Conservation (phyloP, 2,888 invertebrate genomes). For the Sesia bembeciformis region DNA sequence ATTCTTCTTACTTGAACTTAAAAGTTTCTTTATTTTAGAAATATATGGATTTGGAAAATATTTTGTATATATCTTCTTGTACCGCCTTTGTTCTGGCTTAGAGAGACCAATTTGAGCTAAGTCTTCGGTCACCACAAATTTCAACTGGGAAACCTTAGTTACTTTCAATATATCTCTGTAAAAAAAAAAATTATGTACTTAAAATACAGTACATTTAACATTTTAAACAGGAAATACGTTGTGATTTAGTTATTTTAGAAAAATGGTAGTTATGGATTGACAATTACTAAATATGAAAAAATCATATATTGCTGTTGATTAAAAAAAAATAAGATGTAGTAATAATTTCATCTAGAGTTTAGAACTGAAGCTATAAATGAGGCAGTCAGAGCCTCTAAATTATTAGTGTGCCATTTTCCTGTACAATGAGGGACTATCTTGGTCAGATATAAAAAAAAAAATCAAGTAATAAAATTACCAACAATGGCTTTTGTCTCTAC, state of each 20-base stretch:
- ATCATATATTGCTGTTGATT: too few relatives aligned
- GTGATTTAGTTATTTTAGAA: neutral
- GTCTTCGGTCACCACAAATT: slow-evolving; percentile 96
- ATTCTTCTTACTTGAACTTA: slow-evolving; percentile 76
- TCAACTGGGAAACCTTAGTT: slow-evolving; percentile 89
- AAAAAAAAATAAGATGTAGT: too few relatives aligned
- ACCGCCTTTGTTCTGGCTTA: slow-evolving; percentile 93
- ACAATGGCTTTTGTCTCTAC: too few relatives aligned
- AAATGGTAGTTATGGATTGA: neutral
- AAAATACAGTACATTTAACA: neutral
- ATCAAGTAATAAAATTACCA: too few relatives aligned
- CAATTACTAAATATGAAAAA: neutral
- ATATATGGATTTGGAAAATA: slow-evolving; percentile 95
- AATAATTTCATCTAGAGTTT: too few relatives aligned
- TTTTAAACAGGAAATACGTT: neutral
- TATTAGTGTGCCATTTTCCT: too few relatives aligned
- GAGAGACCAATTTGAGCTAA: slow-evolving; percentile 93
- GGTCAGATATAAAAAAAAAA: too few relatives aligned
- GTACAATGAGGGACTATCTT: too few relatives aligned
- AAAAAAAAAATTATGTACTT: slow-evolving; percentile 11
- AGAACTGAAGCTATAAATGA: too few relatives aligned
- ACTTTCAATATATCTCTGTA: slow-evolving; percentile 91
- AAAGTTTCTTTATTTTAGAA: slow-evolving; percentile 90
- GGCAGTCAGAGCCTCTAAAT: too few relatives aligned
- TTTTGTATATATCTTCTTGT: slow-evolving; percentile 94